Percentiles rank a stretch among this genome's conserved stretches.
These are phyloP conservation scores for Pholis gunnellus DNA, from an alignment of 2,113 vertebrate species.

Conservation along the genomic window DNA sequence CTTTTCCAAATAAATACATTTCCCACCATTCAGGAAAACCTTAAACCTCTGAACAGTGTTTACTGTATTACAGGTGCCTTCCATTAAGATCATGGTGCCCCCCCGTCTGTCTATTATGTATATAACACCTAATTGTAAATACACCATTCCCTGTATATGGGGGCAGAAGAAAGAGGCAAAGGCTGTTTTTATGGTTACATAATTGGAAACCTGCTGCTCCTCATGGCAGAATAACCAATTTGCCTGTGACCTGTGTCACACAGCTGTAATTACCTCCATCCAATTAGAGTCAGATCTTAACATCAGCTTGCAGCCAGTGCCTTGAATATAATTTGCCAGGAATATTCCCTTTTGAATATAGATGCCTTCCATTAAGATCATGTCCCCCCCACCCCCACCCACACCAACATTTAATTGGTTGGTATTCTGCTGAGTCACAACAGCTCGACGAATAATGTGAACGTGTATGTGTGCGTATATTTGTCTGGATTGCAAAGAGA, in stretches of 20 bases:
- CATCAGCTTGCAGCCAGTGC: conserved; percentile 36
- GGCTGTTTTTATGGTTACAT: conserved; percentile 51
- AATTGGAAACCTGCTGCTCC: conserved; percentile 63
- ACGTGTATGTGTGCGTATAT: background rate
- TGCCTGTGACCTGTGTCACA: conserved; percentile 57
- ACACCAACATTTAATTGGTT: conserved; percentile 15
- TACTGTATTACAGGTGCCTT: no score
- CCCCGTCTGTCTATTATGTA: background rate
- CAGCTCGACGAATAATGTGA: conserved; percentile 28
- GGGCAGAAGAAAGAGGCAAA: conserved; percentile 19
- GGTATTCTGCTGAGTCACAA: conserved; percentile 52
- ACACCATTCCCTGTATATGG: background rate
- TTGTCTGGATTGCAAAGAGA: conserved; percentile 13
- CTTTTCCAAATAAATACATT: conserved; percentile 44
- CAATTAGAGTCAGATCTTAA: conserved; percentile 68
- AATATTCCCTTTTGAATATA: conserved; percentile 50
- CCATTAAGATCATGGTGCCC: no score
- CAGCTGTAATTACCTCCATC: conserved; percentile 65
- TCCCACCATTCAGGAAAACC: conserved; percentile 13
- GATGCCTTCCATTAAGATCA: conserved; percentile 39
- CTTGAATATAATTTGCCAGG: conserved; percentile 31
- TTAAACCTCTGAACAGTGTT: conserved; percentile 2
- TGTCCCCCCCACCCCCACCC: background rate
- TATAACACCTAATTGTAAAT: conserved; percentile 14
- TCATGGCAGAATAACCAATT: conserved; percentile 57